Conservation (phyloP, 2,797 vertebrate genomes). For the Myoxocephalus aenaeus region DNA sequence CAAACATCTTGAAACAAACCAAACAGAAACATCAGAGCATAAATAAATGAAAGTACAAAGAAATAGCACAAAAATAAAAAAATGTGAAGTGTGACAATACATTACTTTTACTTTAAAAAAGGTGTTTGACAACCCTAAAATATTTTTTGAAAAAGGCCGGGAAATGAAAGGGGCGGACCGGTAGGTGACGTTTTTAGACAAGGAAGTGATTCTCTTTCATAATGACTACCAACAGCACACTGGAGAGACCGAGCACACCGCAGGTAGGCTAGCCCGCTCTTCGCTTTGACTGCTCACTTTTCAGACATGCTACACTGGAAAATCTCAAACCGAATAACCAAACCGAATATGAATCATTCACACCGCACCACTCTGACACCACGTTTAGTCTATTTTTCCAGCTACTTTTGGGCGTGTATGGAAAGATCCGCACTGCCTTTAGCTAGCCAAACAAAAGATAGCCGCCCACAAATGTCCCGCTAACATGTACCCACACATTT, state of each 20-base stretch:
- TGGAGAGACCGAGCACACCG: slow-evolving; percentile 9
- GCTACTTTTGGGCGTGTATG: not conserved
- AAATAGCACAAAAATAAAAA: not conserved
- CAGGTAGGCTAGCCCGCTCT: slow-evolving; percentile 63
- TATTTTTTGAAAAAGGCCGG: slow-evolving; percentile 15
- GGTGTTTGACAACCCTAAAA: not conserved
- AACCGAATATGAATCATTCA: slow-evolving; percentile 25
- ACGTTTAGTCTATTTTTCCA: slow-evolving; percentile 8
- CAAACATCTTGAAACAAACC: not conserved
- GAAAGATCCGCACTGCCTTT: no score
- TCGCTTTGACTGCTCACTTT: slow-evolving; percentile 35
- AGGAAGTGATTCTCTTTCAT: not conserved
- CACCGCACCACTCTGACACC: not conserved
- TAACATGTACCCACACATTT: no score
- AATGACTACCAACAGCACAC: not conserved
- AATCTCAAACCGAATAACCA: not conserved
- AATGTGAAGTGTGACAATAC: not conserved
- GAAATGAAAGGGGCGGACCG: not conserved
- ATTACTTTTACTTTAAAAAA: not conserved
- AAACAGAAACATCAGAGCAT: not conserved
- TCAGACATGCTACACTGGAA: not conserved
- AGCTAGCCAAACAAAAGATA: not conserved
- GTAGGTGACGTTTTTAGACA: not conserved
- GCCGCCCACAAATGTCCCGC: not conserved
- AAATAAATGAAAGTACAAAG: not conserved